Evolutionary conservation across 2,113 vertebrate species (phyloP), one percentile per base, ranked within the genome.

Genomic region (Clarias macrocephalus): DNA sequence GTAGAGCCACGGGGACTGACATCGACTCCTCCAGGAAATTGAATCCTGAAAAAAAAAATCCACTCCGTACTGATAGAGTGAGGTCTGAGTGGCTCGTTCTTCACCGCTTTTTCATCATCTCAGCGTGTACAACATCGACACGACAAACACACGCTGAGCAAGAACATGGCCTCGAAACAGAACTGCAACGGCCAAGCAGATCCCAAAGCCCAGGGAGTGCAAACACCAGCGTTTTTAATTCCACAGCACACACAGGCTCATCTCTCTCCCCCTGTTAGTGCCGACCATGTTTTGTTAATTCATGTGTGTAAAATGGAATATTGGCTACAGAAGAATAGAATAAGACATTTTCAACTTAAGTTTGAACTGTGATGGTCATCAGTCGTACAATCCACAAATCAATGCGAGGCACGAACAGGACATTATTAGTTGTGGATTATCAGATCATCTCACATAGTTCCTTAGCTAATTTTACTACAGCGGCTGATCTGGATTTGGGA

Each of bases 11-110:
- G 18, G 30, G 79, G 56, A 60, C 13, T 12, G 80, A 48, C 80
- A 25, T 63, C 59, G 23, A 82, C 23, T n/a, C 80, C 57, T 63
- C 79, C 59, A 80, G 59, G 80, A 62, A 82, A 82, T 65, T 37
- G 6, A 82, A 33, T 65, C 59, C 80, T 25, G 57, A n/a, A 42
- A 82, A 42, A 82, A 60, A 19, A 3, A 6, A 18, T 2, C 2
- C 33, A n/a, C 21, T 81, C 9, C 9, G 25, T 48, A 42, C 16
- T 3, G 19, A 63, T 11, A 10, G 21, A 37, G 56, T 37, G 56
- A 60, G 56, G 16, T 60, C 18, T 0, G 25, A 60, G 33, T 6
- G 11, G 10, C 59, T 82, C 30, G 2, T 62, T 63, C 10, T 82
- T 62, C 25, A 63, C 30, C 25, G 33, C 80, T 15, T 63, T 82